These are phyloP conservation scores for Eriocheir sinensis DNA, from an alignment of 1,140 invertebrate genomes.

Conservation along the genomic window DNA sequence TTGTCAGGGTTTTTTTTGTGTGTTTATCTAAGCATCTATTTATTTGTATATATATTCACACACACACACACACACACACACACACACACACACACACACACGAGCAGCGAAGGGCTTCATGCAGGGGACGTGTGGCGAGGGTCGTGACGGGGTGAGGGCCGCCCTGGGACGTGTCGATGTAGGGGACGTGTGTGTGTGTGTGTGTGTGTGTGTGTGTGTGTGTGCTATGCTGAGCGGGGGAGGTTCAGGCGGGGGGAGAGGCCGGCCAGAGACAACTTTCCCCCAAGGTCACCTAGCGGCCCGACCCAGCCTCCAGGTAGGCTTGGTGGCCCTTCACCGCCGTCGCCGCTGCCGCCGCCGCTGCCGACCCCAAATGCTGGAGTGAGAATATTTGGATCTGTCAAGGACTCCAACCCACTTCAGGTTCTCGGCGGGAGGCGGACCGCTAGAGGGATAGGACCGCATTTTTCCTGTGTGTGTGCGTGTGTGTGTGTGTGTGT, in stretches of 20 bases:
- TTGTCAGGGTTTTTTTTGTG: too few species aligned
- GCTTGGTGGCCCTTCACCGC: neutral
- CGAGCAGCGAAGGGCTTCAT: neutral
- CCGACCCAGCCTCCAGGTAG: slow-evolving; percentile 18
- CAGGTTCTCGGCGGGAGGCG: neutral
- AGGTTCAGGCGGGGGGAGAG: neutral
- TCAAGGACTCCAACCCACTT: slow-evolving; percentile 5
- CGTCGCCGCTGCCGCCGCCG: neutral
- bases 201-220: neutral
- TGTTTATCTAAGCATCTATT: too few species aligned
- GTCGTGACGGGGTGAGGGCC: neutral
- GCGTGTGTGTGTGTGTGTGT: too few species aligned
- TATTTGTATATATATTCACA: neutral
- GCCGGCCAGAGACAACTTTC: neutral
- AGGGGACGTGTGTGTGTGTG: neutral
- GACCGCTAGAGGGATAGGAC: neutral
- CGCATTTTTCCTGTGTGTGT: neutral
- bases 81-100: slow-evolving; percentile 1
- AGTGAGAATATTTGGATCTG: slow-evolving; percentile 5
- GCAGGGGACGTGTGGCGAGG: neutral
- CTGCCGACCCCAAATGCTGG: slow-evolving; percentile 6
- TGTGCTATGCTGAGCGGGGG: neutral
- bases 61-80: neutral
- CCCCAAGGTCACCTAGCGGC: slow-evolving; percentile 6
- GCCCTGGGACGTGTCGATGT: neutral